phyloP scores from a whole-genome alignment of 2,888 invertebrate species.

The Perdita meconis region DNA sequence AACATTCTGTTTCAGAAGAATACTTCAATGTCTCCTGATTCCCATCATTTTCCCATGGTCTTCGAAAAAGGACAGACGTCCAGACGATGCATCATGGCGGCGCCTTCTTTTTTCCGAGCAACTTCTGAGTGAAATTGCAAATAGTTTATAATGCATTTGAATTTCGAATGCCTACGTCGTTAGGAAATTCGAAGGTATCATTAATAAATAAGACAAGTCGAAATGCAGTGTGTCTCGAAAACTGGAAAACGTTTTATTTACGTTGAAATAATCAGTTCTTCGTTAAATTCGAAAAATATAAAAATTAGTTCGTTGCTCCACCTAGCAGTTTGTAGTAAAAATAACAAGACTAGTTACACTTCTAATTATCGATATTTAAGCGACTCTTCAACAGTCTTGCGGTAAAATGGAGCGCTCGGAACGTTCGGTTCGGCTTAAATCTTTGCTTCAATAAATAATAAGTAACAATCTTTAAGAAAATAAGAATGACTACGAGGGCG shows the following conservation, averaged over 20 bases:
- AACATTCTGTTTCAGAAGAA: background rate
- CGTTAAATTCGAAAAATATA: slow-evolving; percentile 6
- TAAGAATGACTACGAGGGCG: slow-evolving; percentile 87
- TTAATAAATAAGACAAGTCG: background rate
- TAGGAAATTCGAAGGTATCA: too few relatives aligned
- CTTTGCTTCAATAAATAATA: slow-evolving; percentile 91
- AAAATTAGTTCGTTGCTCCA: background rate
- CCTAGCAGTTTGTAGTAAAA: background rate
- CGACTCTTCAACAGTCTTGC: slow-evolving; percentile 88
- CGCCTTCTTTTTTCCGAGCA: too few relatives aligned
- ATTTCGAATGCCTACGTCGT: too few relatives aligned
- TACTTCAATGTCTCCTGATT: background rate
- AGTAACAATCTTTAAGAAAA: slow-evolving; percentile 88
- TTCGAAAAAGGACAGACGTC: too few relatives aligned
- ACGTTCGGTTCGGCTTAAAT: slow-evolving; percentile 89
- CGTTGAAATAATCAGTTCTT: background rate
- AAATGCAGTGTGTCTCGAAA: background rate
- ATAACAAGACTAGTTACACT: background rate
- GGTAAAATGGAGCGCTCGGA: slow-evolving; percentile 89
- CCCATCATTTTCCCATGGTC: too few relatives aligned
- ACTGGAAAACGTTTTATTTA: background rate
- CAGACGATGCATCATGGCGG: too few relatives aligned
- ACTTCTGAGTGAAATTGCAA: too few relatives aligned
- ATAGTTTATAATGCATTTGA: too few relatives aligned
- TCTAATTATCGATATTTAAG: slow-evolving; percentile 75